Percentiles rank a stretch among this genome's conserved stretches.
Evolutionary conservation across 1,140 invertebrate genomes (phyloP).

Genomic region (Drosophila burlai): DNA sequence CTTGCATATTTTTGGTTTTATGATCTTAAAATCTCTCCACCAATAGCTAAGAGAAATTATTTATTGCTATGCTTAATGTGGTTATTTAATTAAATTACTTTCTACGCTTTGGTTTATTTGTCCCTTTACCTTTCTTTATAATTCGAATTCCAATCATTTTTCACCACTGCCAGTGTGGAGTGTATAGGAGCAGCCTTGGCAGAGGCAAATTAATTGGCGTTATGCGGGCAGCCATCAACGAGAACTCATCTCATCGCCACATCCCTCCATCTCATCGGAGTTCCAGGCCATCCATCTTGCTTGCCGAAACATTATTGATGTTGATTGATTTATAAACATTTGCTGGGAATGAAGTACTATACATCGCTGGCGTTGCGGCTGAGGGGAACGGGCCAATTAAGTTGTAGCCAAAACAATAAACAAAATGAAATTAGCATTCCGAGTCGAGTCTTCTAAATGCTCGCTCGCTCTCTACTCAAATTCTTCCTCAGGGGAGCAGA

Average conservation of each 20-base stretch:
- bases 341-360: conserved; percentile 13
- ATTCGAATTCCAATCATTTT: background rate
- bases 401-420: conserved; percentile 81
- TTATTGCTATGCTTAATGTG: background rate
- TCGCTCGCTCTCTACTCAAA: background rate
- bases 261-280: conserved; percentile 9
- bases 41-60: background rate
- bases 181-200: background rate
- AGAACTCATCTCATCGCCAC: conserved; percentile 12
- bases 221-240: conserved; percentile 50
- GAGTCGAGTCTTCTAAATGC: conserved; percentile 12
- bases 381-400: conserved; percentile 58
- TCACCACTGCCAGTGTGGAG: background rate
- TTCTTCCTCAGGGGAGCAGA: background rate
- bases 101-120: background rate
- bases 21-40: background rate
- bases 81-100: background rate
- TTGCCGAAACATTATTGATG: conserved; percentile 69
- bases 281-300: conserved; percentile 63
- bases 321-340: conserved; percentile 84
- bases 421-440: conserved; percentile 78
- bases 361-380: background rate
- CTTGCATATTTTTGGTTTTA: background rate
- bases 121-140: background rate
- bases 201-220: conserved; percentile 47